Percentiles rank a stretch among this genome's conserved stretches.
These are phyloP conservation scores for Psylliodes chrysocephalus DNA, from an alignment of 2,888 invertebrate species.

Conservation along the genomic window DNA sequence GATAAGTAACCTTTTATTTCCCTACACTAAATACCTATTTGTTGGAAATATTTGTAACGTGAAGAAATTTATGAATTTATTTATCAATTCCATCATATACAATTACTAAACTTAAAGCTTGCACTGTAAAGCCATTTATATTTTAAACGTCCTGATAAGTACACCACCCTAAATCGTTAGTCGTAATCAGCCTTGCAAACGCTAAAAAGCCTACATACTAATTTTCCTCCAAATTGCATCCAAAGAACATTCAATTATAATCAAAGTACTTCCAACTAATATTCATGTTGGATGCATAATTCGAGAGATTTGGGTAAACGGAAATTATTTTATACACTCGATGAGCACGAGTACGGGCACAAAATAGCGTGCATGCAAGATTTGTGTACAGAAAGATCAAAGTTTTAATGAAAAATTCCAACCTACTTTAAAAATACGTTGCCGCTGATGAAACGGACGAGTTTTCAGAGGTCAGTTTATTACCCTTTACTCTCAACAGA, in stretches of 20 bases:
- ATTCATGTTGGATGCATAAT: conserved; percentile 9
- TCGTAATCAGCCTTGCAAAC: too few relatives aligned
- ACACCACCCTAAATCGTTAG: too few relatives aligned
- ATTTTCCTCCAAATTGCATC: not conserved
- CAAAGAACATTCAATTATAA: not conserved
- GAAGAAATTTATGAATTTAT: too few relatives aligned
- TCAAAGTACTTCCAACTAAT: conserved; percentile 4
- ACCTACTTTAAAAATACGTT: conserved; percentile 30
- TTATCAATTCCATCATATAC: too few relatives aligned
- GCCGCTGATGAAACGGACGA: conserved; percentile 11
- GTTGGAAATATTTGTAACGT: too few relatives aligned
- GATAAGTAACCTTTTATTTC: too few relatives aligned
- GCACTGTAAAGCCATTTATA: too few relatives aligned
- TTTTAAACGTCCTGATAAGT: too few relatives aligned
- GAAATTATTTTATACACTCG: conserved; percentile 17
- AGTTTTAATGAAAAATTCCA: conserved; percentile 34
- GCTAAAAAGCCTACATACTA: not conserved
- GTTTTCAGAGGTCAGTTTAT: conserved; percentile 21
- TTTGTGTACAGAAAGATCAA: conserved; percentile 23
- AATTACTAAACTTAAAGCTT: too few relatives aligned
- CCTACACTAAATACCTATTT: too few relatives aligned
- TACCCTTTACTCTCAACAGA: conserved; percentile 20
- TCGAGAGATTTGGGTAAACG: not conserved
- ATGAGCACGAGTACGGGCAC: conserved; percentile 15
- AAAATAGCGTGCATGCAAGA: conserved; percentile 24